Evolutionary conservation across 2,888 invertebrate species (phyloP).

Genomic region (Drosophila buzzatii): DNA sequence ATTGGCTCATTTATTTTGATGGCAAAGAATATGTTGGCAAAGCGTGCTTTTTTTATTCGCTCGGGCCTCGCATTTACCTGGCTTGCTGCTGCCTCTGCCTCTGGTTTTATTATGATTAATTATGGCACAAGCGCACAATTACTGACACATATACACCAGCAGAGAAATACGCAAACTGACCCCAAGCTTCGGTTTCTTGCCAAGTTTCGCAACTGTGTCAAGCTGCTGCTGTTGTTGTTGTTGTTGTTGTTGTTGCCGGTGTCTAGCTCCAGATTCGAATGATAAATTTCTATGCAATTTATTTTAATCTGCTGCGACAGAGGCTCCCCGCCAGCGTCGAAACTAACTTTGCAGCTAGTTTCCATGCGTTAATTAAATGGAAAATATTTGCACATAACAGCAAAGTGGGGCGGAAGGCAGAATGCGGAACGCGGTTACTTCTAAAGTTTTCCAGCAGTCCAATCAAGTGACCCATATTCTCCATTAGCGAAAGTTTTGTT

Average conservation of each 20-base stretch:
- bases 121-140: constrained; percentile 54
- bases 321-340: constrained; percentile 4
- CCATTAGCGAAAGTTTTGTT: constrained; percentile 63
- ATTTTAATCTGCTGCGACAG: constrained; percentile 77
- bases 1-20: constrained; percentile 80
- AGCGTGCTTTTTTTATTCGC: constrained; percentile 62
- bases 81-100: constrained; percentile 48
- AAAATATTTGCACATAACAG: constrained; percentile 75
- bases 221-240: constrained; percentile 50
- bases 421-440: not conserved
- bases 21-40: constrained; percentile 74
- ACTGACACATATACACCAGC: constrained; percentile 33
- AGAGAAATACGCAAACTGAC: constrained; percentile 45
- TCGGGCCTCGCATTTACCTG: constrained; percentile 44
- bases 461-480: constrained; percentile 68
- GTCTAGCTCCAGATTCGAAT: constrained; percentile 66
- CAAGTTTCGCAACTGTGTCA: constrained; percentile 75
- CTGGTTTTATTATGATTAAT: constrained; percentile 78
- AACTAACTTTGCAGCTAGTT: constrained; percentile 46
- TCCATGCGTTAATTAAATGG: constrained; percentile 77
- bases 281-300: constrained; percentile 78
- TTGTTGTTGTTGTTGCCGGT: constrained; percentile 33
- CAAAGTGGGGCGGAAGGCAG: not conserved
- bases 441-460: constrained; percentile 59
- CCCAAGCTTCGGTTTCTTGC: constrained; percentile 73